Evolutionary conservation across 2,797 vertebrate species (phyloP).

Genomic region (Fistularia tabacaria): DNA sequence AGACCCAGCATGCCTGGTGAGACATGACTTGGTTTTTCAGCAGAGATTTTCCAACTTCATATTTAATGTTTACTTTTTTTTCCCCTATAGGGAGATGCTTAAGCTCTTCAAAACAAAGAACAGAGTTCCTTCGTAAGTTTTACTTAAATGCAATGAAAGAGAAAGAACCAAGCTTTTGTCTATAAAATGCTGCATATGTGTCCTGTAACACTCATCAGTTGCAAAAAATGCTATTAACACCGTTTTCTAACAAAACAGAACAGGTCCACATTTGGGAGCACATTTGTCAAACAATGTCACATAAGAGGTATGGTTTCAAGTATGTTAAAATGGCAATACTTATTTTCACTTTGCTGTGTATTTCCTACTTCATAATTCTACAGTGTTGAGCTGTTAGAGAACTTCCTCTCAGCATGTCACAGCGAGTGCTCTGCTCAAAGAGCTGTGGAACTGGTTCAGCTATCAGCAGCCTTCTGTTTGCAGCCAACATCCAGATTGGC

Average conservation of each 20-base stretch:
- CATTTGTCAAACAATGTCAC: too few relatives aligned
- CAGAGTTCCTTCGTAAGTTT: constrained; percentile 83
- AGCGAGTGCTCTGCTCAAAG: constrained; percentile 41
- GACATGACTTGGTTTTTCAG: background rate
- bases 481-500: constrained; percentile 67
- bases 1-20: constrained; percentile 80
- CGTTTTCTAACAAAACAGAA: too few relatives aligned
- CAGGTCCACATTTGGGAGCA: too few relatives aligned
- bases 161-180: too few relatives aligned
- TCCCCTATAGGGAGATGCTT: constrained; percentile 79
- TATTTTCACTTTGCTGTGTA: background rate
- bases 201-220: too few relatives aligned
- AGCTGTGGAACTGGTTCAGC: constrained; percentile 82
- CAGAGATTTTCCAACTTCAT: background rate
- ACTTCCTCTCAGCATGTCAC: constrained; percentile 75
- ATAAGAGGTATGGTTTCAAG: too few relatives aligned
- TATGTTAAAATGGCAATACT: background rate
- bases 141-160: too few relatives aligned
- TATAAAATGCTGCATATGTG: too few relatives aligned
- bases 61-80: background rate
- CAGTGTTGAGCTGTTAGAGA: constrained; percentile 75
- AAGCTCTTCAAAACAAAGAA: constrained; percentile 78
- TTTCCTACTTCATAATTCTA: constrained; percentile 12
- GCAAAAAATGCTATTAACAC: too few relatives aligned
- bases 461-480: constrained; percentile 80